Evolutionary conservation across 2,888 invertebrate genomes (phyloP), one percentile per base, ranked within the genome.

Genomic region (Drosophila neonasuta): DNA sequence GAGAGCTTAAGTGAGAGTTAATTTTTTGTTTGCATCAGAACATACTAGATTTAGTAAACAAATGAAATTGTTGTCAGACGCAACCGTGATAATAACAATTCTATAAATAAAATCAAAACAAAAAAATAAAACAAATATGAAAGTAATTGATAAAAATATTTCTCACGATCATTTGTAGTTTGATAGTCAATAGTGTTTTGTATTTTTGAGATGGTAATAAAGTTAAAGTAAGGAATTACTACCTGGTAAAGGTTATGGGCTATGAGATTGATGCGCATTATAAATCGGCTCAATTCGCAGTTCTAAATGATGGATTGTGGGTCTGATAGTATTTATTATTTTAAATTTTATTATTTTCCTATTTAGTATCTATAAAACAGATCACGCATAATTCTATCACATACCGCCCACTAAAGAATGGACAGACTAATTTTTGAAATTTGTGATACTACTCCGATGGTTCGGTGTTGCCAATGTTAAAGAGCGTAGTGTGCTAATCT

Each of bases 11-110:
- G 8, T 10, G 29, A 29, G 17, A 3, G 17, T 10, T 46, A 51
- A 39, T 45, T 20, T 44, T 4, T 15, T 17, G 6, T 3, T 77
- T 68, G 46, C 64, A 60, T 79, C 80, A 80, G 60, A 66, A 65
- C 62, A 20, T 34, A n/a, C 5, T 11, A 45, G 36, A 55, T 13
- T 49, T 49, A 46, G 44, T 61, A 69, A 79, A 67, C 64, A 82
- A 71, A 70, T 15, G 45, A 66, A 65, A 36, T 45, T 48, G 60
- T 24, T 65, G 57, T 54, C 45, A 49, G 32, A 44, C 48, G 24
- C 54, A 13, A 15, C 13, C 10, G 52, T n/a, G 60, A 34, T 70
- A 65, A 62, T 61, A 45, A 24, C 30, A 30, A 29, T 55, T 36
- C 54, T 41, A 52, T 48, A 69, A 58, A 46, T 15, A 78, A 36